Base-by-base conservation (phyloP, 2,113 vertebrate species). In the Microtus richardsoni region DNA sequence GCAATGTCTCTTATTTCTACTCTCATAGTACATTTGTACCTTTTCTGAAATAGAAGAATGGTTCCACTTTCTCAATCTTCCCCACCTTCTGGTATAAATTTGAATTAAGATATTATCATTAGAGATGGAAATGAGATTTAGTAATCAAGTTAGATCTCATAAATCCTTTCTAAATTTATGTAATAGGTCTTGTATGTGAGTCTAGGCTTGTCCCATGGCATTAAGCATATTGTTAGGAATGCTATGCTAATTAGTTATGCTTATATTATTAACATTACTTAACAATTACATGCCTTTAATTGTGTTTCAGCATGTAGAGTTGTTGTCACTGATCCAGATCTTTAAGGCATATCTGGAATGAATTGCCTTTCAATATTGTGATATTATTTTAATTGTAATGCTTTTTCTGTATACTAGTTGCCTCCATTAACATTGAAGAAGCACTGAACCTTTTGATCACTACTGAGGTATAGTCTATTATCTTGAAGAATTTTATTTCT, bases 301-400 rank as follows among this genome's bases (percentile, higher is more conserved):
- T 91, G 12, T 91, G 7, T 16, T 91, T 49, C 17, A 95, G 47
- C 54, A 89, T 74, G 14, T 85, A 30, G 49, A 85, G 22, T 85
- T 87, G 24, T 64, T 71, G 58, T 3, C 92, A 41, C 41, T 91
- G 39, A 93, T 47, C 39, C 80, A 82, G 36, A 19, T 52, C n/a
- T 83, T 28, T 83, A 87, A 26, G 36, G 58, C 24, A 90, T 58
- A 13, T n/a, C 33, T 49, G 2, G 33, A 82, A 75, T 85, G 26
- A 92, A 93, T 22, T 92, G 16, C 36, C 89, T 91, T 94, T 79
- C 52, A 96, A 74, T 13, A 26, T 6, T 89, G 36, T 79, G 16
- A 64, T 88, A 68, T 33, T 70, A 49, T 88, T 94, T 79, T 49
- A 91, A 71, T 39, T 82, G n/a, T 58, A 89, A 17, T 26, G 60